These are phyloP conservation scores for Eciton burchellii DNA, from an alignment of 1,140 invertebrate genomes.

Conservation along the genomic window DNA sequence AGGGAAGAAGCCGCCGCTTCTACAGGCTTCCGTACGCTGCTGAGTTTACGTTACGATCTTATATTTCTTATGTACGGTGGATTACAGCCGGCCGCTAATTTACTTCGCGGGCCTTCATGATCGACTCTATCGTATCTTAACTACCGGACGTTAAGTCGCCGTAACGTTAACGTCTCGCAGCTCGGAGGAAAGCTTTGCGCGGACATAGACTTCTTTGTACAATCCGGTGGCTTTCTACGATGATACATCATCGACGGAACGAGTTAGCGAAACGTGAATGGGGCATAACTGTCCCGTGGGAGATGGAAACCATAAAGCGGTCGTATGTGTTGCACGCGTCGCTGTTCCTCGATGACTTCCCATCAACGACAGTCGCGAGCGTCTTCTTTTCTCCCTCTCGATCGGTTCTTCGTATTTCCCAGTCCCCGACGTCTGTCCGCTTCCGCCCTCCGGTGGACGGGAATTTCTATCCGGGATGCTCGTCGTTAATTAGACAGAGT, in stretches of 20 bases:
- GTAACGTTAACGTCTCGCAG: constrained; percentile 41
- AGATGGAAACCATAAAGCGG: constrained; percentile 8
- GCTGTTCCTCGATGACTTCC: neutral
- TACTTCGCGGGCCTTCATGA: constrained; percentile 55
- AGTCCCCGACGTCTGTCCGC: too few relatives aligned
- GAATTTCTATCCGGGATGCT: neutral
- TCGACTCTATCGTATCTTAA: constrained; percentile 57
- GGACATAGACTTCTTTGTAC: constrained; percentile 37
- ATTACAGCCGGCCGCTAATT: constrained; percentile 66
- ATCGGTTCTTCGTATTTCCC: too few relatives aligned
- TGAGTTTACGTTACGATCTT: constrained; percentile 68
- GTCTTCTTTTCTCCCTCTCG: too few relatives aligned
- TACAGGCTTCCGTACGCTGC: constrained; percentile 50
- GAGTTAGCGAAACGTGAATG: constrained; percentile 24
- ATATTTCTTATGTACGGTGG: constrained; percentile 70
- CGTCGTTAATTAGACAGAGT: neutral
- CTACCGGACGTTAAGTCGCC: constrained; percentile 57
- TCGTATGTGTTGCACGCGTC: neutral
- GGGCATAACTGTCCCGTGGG: neutral
- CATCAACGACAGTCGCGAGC: neutral
- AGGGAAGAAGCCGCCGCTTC: constrained; percentile 12
- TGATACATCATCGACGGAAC: constrained; percentile 15
- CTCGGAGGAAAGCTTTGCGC: constrained; percentile 21
- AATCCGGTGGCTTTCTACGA: constrained; percentile 21
- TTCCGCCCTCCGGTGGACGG: too few relatives aligned